Conservation (phyloP, 2,888 invertebrate genomes). For the Napeogenes sylphis region DNA sequence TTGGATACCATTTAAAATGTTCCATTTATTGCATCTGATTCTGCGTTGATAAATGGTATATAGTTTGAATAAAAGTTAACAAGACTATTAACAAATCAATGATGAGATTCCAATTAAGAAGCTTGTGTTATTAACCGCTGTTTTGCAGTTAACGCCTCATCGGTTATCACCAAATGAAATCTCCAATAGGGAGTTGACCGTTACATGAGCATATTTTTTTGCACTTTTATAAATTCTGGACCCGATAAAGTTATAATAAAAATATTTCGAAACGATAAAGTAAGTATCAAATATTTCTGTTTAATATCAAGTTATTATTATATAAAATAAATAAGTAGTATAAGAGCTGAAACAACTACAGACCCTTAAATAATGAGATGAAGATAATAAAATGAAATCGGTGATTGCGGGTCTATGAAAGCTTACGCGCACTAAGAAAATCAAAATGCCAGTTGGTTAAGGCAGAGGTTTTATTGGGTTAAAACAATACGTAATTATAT, state of each 20-base stretch:
- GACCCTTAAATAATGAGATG: slow-evolving; percentile 3
- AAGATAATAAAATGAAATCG: slow-evolving; percentile 5
- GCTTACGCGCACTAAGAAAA: slow-evolving; percentile 48
- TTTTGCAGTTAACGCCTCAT: slow-evolving; percentile 52
- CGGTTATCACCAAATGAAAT: slow-evolving; percentile 67
- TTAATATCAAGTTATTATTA: not conserved
- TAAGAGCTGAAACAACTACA: not conserved
- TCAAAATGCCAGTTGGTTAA: slow-evolving; percentile 10
- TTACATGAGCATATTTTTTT: slow-evolving; percentile 26
- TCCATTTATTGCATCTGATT: slow-evolving; percentile 41
- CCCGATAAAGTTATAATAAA: not conserved
- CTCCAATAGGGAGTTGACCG: slow-evolving; percentile 43
- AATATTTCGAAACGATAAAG: not conserved
- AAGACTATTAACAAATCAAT: slow-evolving; percentile 69
- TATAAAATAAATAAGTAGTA: not conserved
- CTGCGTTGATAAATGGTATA: slow-evolving; percentile 44
- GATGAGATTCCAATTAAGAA: slow-evolving; percentile 65
- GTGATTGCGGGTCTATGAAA: slow-evolving; percentile 37
- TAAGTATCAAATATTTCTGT: too few relatives aligned
- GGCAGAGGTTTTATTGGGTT: slow-evolving; percentile 35
- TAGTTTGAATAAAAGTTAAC: slow-evolving; percentile 59
- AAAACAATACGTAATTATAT: slow-evolving; percentile 41
- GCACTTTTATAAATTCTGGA: slow-evolving; percentile 2
- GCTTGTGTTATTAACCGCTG: slow-evolving; percentile 52
- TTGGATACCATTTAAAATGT: slow-evolving; percentile 2